Conservation (phyloP, 2,888 invertebrate species). For the Yponomeuta malinellus region DNA sequence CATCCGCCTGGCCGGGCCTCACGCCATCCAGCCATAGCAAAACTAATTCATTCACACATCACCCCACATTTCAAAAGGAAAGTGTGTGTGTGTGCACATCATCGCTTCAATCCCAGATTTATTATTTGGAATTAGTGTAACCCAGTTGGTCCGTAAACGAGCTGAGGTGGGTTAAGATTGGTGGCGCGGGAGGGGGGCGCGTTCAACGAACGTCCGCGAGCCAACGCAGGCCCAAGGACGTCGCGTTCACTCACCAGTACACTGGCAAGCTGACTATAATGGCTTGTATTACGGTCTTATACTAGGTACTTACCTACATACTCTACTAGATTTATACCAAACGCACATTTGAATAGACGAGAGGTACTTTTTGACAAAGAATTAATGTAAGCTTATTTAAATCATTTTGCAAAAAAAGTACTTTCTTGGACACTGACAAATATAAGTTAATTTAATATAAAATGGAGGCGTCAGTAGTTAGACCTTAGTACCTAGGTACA, state of each 20-base stretch:
- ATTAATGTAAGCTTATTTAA: background rate
- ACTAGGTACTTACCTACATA: background rate
- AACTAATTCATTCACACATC: conserved; percentile 48
- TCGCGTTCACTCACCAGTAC: conserved; percentile 39
- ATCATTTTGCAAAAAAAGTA: background rate
- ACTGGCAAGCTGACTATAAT: conserved; percentile 38
- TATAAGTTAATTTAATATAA: background rate
- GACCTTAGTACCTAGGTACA: background rate
- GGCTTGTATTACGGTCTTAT: conserved; percentile 1
- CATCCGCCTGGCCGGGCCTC: conserved; percentile 44
- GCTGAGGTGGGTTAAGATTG: conserved; percentile 33
- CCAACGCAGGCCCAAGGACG: conserved; percentile 70
- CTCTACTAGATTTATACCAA: background rate
- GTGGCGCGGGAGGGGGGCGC: conserved; percentile 31
- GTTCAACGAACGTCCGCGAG: conserved; percentile 75
- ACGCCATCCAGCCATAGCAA: conserved; percentile 45
- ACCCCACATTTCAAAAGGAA: conserved; percentile 20
- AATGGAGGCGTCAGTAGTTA: background rate
- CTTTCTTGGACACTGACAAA: background rate
- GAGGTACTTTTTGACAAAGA: background rate
- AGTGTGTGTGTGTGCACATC: background rate
- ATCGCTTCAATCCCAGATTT: background rate
- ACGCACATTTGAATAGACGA: background rate
- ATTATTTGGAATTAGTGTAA: conserved; percentile 16
- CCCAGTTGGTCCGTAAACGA: conserved; percentile 57